Evolutionary conservation across 2,113 vertebrate genomes (phyloP).

Genomic region (Synodontis membranacea): DNA sequence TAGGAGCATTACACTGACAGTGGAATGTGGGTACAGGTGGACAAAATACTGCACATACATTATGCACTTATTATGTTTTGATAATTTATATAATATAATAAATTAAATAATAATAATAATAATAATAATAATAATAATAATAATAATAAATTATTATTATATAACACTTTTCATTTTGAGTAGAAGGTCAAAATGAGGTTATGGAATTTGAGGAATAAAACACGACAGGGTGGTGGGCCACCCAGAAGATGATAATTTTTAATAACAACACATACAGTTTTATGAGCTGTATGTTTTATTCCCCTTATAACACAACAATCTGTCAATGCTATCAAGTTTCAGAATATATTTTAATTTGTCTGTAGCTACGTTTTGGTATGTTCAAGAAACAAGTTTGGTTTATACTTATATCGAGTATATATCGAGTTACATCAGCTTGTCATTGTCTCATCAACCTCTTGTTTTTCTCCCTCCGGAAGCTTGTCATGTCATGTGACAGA

Average conservation of each 20-base stretch:
- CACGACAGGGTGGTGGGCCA: background rate
- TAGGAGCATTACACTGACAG: conserved; percentile 41
- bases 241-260: background rate
- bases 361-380: background rate
- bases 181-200: background rate
- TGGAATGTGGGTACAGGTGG: conserved; percentile 60
- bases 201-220: background rate
- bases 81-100: background rate
- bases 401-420: background rate
- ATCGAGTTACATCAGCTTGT: background rate
- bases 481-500: background rate
- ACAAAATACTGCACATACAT: background rate
- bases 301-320: background rate
- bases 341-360: background rate
- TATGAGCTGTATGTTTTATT: background rate
- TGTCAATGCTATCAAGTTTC: background rate
- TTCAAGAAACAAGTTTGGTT: background rate
- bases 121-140: background rate
- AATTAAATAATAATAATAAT: background rate
- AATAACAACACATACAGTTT: background rate
- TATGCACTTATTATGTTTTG: conserved; percentile 9
- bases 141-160: background rate
- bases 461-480: background rate
- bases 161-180: background rate
- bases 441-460: background rate